Percentiles rank a stretch among this genome's conserved stretches.
Evolutionary conservation across 2,113 vertebrate genomes (phyloP).

Genomic region (Heptranchias perlo): DNA sequence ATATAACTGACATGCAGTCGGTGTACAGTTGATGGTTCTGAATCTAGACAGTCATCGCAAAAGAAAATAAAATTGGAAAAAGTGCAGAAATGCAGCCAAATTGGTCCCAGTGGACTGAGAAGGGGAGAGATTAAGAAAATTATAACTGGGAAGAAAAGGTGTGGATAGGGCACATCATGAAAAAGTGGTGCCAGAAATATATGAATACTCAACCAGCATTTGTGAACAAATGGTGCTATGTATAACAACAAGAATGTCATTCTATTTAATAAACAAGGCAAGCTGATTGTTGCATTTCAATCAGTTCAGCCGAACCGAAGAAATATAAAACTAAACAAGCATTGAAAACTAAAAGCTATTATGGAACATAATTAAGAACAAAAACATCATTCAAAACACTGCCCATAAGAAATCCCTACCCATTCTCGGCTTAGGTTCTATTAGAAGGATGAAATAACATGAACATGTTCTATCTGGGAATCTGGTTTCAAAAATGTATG

Average conservation of each 20-base stretch:
- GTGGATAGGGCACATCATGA: not conserved
- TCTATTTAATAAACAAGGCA: conserved; percentile 30
- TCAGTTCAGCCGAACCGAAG: not conserved
- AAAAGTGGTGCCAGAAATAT: not conserved
- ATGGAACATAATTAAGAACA: conserved; percentile 19
- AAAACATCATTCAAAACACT: conserved; percentile 1
- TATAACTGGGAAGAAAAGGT: not conserved
- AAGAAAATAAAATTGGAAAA: not conserved
- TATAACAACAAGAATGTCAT: not conserved
- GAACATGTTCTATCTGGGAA: conserved; percentile 26
- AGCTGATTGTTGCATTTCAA: not conserved
- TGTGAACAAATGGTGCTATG: not conserved
- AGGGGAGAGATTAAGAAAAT: not conserved
- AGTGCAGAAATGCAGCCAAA: not conserved
- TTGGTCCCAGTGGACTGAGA: not conserved
- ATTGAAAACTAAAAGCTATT: not conserved
- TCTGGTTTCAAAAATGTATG: conserved; percentile 31
- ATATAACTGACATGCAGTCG: not conserved
- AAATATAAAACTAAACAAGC: not conserved
- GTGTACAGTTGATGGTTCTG: not conserved
- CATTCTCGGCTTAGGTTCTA: not conserved
- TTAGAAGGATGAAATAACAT: conserved; percentile 18
- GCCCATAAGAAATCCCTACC: not conserved
- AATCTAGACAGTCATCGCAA: not conserved
- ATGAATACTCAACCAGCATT: not conserved